Evolutionary conservation across 1,140 invertebrate genomes (phyloP), one percentile per base, ranked within the genome.

Genomic region (Eulimnadia texana): DNA sequence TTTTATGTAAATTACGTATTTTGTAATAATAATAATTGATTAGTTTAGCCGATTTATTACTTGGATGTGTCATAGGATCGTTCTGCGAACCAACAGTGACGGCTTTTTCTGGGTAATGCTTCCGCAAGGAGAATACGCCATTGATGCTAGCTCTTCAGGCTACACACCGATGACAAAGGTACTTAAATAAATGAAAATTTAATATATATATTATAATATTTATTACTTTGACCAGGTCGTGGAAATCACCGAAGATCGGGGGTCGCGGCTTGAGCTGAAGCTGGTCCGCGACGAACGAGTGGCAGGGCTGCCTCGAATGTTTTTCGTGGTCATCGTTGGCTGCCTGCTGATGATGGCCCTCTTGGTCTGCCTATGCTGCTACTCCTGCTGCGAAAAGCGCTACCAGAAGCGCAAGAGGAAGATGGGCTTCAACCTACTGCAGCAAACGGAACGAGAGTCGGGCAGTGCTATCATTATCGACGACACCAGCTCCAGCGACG

Each of bases 231-330:
- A 19, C 42, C 22, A 57, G 55, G 55, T 57, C 20, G 55, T 57
- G 13, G 33, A 23, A 29, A 27, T 57, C 10, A 29, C 25, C 22
- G 55, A 57, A 23, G 55, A 27, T 10, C 27, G 28, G 28, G 55
- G 27, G 9, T 29, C 27, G 13, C 55, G 33, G 24, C 27, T 61
- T 23, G 28, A 27, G 3, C 16, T 61, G 27, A 50, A 54, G 25
- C 33, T 61, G 1, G 19, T 27, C 9, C 20, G 50, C 23, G 60
- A 61, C 60, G 25, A 61, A 28, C 49, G 60, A 23, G 51, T 61
- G 2, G 60, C 49, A 20, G 60, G 60, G 53, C 13, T 61, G 16
- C 60, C 60, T 28, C 60, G 60, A 9, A 61, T 61, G 60, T 16
- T 61, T 19, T 61, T 61, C 42, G 51, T 61, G 11, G 29, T 61